These are phyloP conservation scores for Pseudoips prasinana DNA, from an alignment of 2,888 invertebrate species.

Conservation along the genomic window DNA sequence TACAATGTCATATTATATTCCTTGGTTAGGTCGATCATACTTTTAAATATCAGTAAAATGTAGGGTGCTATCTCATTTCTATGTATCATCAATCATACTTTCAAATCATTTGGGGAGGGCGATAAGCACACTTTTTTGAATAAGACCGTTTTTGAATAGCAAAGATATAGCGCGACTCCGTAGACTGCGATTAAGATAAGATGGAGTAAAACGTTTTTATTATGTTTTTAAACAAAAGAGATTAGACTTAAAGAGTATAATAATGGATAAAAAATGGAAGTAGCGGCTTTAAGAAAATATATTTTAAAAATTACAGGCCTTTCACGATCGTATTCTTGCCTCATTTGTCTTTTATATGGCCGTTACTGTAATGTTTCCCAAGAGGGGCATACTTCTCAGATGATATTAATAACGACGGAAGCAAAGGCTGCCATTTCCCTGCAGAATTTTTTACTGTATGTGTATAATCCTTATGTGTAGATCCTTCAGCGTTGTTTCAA, in stretches of 20 bases:
- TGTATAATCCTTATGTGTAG: conserved; percentile 25
- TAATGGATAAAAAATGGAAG: conserved; percentile 31
- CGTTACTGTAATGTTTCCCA: conserved; percentile 56
- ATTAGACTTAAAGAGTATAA: conserved; percentile 33
- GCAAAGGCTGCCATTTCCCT: conserved; percentile 46
- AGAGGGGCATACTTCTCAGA: conserved; percentile 49
- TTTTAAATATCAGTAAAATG: conserved; percentile 32
- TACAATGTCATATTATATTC: too few relatives aligned
- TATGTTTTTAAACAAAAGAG: conserved; percentile 41
- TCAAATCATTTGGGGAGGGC: conserved; percentile 49
- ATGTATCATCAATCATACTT: conserved; percentile 61
- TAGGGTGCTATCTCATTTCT: conserved; percentile 48
- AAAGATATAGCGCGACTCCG: conserved; percentile 37
- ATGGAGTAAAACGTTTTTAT: conserved; percentile 41
- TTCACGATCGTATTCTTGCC: conserved; percentile 48
- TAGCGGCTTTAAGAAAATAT: conserved; percentile 38
- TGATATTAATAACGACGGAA: conserved; percentile 56
- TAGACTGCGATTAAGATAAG: conserved; percentile 41
- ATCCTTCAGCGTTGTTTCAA: conserved; percentile 6
- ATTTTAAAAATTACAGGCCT: conserved; percentile 47
- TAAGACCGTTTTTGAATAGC: conserved; percentile 45
- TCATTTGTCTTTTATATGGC: conserved; percentile 62
- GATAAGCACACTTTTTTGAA: conserved; percentile 51
- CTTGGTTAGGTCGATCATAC: too few relatives aligned
- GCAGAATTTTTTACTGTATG: conserved; percentile 29